Evolutionary conservation across 2,797 vertebrate genomes (phyloP), one percentile per base, ranked within the genome.

Genomic region (Bryconaethiops microstoma): DNA sequence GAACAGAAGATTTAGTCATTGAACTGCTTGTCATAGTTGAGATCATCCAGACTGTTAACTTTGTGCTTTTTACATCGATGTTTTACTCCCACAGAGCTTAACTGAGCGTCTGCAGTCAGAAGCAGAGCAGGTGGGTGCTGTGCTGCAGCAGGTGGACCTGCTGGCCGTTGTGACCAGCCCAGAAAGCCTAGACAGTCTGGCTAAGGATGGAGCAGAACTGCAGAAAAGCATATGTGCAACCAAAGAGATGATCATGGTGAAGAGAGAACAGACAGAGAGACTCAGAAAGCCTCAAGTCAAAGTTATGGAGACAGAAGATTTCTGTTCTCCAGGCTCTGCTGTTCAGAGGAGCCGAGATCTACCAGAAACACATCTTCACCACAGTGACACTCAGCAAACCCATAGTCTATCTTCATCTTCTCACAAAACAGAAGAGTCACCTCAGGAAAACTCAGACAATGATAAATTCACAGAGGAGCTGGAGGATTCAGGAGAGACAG

Each of bases 181-280:
- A 12, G 93, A 92, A 14, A 84, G 35, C 74, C 91, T 96, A 0
- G 90, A 91, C 83, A 89, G 91, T 82, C 89, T 97, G 86, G 90
- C 91, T 77, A 90, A 84, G 29, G 90, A 93, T 0, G 90, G 81
- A 7, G 16, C 39, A 0, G 77, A 50, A 77, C 88, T 95, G 59
- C 91, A 89, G 79, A 85, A 93, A 55, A 79, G 80, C 52, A 91
- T 97, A 67, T 86, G 88, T 84, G 88, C 87, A 52, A 87, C 94
- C 74, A 95, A 91, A 29, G 91, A 93, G 80, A 90, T 96, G 76
- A 94, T 96, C 86, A 92, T 93, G 59, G 91, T 94, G 69, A 95
- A 93, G 85, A 94, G 94, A 52, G 90, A 94, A 0, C 90, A 92
- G 83, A 92, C 63, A 10, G 77, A 78, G 7, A 62, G 23, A 10